phyloP scores from a whole-genome alignment of 2,113 vertebrate genomes.

The Stegostoma tigrinum region DNA sequence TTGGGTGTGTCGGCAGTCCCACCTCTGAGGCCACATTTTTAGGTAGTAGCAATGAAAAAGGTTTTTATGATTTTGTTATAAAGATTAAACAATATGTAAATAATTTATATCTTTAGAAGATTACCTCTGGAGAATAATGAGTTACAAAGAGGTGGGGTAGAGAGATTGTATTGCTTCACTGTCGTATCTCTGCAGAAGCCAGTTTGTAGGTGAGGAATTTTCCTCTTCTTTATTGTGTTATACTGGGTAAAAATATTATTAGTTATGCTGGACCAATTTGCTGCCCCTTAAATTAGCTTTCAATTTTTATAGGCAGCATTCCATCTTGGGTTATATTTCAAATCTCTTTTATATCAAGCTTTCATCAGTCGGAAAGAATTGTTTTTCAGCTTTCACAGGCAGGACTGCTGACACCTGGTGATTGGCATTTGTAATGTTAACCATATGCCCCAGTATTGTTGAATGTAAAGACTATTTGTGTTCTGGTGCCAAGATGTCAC shows the following conservation, averaged over 20 bases:
- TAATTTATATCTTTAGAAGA: background rate
- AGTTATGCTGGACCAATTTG: background rate
- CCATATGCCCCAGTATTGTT: background rate
- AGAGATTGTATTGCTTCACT: background rate
- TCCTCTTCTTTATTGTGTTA: background rate
- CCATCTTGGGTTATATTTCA: background rate
- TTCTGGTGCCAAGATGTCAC: background rate
- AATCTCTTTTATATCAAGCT: background rate
- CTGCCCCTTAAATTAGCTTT: background rate
- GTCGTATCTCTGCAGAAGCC: background rate
- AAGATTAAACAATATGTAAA: background rate
- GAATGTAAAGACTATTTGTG: background rate
- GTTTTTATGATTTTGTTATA: background rate
- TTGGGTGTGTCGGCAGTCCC: background rate
- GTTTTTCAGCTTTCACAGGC: background rate
- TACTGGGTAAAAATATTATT: background rate
- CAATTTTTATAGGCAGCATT: background rate
- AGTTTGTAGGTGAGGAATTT: background rate
- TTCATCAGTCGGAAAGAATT: background rate
- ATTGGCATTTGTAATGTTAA: background rate
- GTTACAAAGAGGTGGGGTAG: background rate
- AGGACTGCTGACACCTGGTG: background rate
- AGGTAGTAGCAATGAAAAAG: background rate
- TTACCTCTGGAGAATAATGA: background rate
- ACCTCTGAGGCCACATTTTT: background rate